A percentile compares a stretch with the other conserved stretches of the same genome.
phyloP scores from a whole-genome alignment of 2,797 vertebrate species.

The Catostomus latipinnis region DNA sequence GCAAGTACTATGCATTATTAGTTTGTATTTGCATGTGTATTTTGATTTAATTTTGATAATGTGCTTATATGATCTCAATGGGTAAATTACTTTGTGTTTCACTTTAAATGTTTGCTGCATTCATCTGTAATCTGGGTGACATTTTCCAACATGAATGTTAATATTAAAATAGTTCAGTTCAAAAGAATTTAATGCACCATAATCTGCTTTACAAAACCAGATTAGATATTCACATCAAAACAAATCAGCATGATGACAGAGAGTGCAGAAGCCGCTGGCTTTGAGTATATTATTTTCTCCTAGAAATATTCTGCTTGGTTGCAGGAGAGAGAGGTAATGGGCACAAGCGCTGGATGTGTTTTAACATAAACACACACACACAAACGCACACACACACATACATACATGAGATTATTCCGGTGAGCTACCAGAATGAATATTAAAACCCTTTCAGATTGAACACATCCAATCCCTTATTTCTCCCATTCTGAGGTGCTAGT shows the following conservation, averaged over 20 bases:
- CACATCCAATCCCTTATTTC: slow-evolving; percentile 41
- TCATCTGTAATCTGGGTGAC: slow-evolving; percentile 72
- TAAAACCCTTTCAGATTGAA: slow-evolving; percentile 48
- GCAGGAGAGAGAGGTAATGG: slow-evolving; percentile 68
- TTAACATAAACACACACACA: neutral
- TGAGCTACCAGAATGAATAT: slow-evolving; percentile 57
- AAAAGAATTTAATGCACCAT: slow-evolving; percentile 87
- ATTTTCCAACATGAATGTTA: slow-evolving; percentile 80
- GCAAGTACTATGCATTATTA: too few species aligned
- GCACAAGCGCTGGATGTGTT: slow-evolving; percentile 61
- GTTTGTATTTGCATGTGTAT: neutral
- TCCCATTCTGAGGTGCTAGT: neutral
- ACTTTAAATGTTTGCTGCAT: slow-evolving; percentile 53
- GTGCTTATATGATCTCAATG: slow-evolving; percentile 30
- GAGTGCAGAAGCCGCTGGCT: slow-evolving; percentile 71
- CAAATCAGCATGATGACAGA: slow-evolving; percentile 81
- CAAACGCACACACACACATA: neutral
- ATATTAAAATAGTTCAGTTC: slow-evolving; percentile 86
- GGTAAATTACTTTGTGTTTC: slow-evolving; percentile 42
- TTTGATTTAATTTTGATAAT: slow-evolving; percentile 24
- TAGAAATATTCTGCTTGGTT: slow-evolving; percentile 63
- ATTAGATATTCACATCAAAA: slow-evolving; percentile 86
- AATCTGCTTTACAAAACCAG: slow-evolving; percentile 85
- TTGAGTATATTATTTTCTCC: slow-evolving; percentile 76
- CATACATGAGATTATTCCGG: slow-evolving; percentile 45